Conservation (phyloP, 2,888 invertebrate species). For the Oscheius sp. region DNA sequence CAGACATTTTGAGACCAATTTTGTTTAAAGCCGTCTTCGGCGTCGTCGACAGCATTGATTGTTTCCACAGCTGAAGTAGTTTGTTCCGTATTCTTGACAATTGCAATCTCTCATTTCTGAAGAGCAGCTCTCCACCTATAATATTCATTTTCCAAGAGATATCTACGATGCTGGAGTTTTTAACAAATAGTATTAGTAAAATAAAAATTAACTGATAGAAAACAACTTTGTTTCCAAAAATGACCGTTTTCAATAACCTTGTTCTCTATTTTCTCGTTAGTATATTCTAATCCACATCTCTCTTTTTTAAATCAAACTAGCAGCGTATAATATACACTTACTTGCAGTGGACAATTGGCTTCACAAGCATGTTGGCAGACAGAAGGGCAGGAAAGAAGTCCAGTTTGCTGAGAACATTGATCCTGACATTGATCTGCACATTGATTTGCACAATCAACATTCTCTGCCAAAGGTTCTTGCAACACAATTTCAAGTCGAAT, state of each 20-base stretch:
- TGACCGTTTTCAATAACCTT: too few relatives aligned
- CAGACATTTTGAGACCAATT: constrained; percentile 6
- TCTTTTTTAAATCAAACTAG: too few relatives aligned
- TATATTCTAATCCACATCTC: not conserved
- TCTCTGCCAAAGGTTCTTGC: constrained; percentile 47
- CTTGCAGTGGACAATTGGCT: constrained; percentile 46
- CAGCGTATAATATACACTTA: not conserved
- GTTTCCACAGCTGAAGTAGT: constrained; percentile 44
- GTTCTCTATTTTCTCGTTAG: not conserved
- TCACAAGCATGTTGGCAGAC: constrained; percentile 47
- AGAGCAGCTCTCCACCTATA: constrained; percentile 44
- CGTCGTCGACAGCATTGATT: constrained; percentile 51
- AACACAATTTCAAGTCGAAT: constrained; percentile 47
- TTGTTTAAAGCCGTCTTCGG: constrained; percentile 34
- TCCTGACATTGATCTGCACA: constrained; percentile 45
- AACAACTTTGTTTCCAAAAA: too few relatives aligned
- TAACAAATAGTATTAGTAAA: too few relatives aligned
- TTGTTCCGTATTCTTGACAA: constrained; percentile 39
- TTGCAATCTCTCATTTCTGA: constrained; percentile 37
- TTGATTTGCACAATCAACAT: constrained; percentile 40
- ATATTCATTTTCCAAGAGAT: not conserved
- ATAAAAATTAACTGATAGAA: too few relatives aligned
- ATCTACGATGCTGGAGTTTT: too few relatives aligned
- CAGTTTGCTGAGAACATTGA: constrained; percentile 39
- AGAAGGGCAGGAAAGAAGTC: constrained; percentile 38